A percentile compares a stretch with the other conserved stretches of the same genome.
These are phyloP conservation scores for Acanthacorydalis orientalis DNA, from an alignment of 2,888 invertebrate species.

Conservation along the genomic window DNA sequence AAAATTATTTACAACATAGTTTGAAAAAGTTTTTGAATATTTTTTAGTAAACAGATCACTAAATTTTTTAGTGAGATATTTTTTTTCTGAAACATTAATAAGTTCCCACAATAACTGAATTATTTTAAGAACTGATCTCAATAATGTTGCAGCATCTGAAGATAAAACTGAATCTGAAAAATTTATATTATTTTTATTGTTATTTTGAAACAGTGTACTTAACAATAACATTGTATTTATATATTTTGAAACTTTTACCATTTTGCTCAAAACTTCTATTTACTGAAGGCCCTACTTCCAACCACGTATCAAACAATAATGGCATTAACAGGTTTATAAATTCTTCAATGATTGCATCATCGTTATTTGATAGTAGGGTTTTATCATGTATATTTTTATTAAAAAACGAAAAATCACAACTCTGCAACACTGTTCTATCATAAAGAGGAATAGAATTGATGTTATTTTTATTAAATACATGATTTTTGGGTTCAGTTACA, in stretches of 20 bases:
- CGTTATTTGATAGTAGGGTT: conserved; percentile 21
- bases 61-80: conserved; percentile 1
- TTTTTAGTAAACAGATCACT: conserved; percentile 27
- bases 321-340: conserved; percentile 57
- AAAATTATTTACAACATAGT: conserved; percentile 37
- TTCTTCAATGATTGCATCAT: conserved; percentile 33
- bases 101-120: conserved; percentile 40
- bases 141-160: conserved; percentile 43
- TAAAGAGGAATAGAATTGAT: background rate
- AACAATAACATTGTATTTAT: no score
- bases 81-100: conserved; percentile 18
- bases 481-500: no score
- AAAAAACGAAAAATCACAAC: conserved; percentile 28
- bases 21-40: conserved; percentile 34
- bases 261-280: conserved; percentile 8
- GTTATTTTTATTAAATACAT: no score
- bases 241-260: conserved; percentile 8
- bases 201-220: no score
- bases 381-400: conserved; percentile 24
- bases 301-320: conserved; percentile 67
- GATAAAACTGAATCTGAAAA: conserved; percentile 27
- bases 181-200: conserved; percentile 26
- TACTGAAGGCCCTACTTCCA: conserved; percentile 48
- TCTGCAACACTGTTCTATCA: conserved; percentile 12
- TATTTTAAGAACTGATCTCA: conserved; percentile 45